Conservation (phyloP, 1,140 invertebrate species). For the Holotrichia oblita region DNA sequence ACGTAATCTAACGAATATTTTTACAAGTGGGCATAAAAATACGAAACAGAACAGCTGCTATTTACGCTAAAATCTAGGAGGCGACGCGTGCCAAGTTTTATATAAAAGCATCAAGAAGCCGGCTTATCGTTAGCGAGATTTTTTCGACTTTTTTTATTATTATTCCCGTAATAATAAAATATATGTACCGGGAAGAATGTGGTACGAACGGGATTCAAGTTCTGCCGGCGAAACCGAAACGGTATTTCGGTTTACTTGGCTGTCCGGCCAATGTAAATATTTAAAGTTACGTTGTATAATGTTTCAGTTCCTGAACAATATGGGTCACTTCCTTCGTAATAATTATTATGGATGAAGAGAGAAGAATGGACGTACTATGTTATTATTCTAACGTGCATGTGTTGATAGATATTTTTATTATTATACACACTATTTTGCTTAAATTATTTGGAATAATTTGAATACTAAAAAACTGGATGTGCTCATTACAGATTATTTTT, state of each 20-base stretch:
- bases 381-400: neutral
- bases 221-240: conserved; percentile 3
- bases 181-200: conserved; percentile 3
- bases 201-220: neutral
- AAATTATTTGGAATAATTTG: no score
- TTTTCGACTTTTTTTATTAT: neutral
- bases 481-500: no score
- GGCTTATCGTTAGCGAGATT: conserved; percentile 8
- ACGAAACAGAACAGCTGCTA: conserved; percentile 12
- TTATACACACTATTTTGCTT: neutral
- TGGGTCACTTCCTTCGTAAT: conserved; percentile 16
- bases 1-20: neutral
- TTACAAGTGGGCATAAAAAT: conserved; percentile 17
- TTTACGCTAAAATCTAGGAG: conserved; percentile 13
- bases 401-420: conserved; percentile 14
- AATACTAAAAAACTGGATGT: no score
- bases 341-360: neutral
- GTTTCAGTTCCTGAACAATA: conserved; percentile 16
- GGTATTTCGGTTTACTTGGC: conserved; percentile 16
- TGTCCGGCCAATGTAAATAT: conserved; percentile 8
- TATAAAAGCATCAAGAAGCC: conserved; percentile 20
- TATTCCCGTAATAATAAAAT: neutral
- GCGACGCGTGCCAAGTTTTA: conserved; percentile 15
- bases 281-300: conserved; percentile 18
- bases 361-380: neutral